A percentile compares a stretch with the other conserved stretches of the same genome.
Conservation (phyloP, 1,140 invertebrate species). For the Cydia amplana region DNA sequence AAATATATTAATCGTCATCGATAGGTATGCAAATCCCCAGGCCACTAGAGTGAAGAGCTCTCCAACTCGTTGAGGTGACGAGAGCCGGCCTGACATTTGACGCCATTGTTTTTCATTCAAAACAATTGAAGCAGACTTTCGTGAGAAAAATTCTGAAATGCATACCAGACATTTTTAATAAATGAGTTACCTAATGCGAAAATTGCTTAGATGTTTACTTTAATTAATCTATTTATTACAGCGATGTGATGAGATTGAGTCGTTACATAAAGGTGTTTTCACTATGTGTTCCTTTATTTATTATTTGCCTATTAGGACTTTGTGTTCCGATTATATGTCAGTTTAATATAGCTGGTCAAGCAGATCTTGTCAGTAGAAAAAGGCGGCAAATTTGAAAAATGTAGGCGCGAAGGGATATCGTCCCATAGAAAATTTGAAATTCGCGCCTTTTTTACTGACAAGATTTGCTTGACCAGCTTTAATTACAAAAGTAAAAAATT, state of each 20-base stretch:
- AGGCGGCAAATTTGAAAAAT: no score
- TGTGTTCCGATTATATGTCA: no score
- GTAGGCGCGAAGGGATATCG: no score
- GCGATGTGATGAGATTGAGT: neutral
- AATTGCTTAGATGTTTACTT: constrained; percentile 3
- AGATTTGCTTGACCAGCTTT: no score
- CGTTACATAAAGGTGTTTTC: neutral
- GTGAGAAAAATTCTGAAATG: constrained; percentile 47
- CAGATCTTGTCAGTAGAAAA: no score
- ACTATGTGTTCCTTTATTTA: neutral
- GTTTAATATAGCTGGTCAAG: no score
- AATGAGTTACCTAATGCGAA: constrained; percentile 23
- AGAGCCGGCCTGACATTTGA: constrained; percentile 61
- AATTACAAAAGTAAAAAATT: no score
- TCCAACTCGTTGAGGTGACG: constrained; percentile 53
- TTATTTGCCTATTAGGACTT: no score
- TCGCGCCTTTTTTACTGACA: no score
- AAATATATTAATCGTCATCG: constrained; percentile 50
- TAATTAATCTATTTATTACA: constrained; percentile 13
- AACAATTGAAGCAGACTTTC: constrained; percentile 42
- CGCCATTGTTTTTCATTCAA: constrained; percentile 62
- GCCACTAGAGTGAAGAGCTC: constrained; percentile 54
- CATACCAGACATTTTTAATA: constrained; percentile 20
- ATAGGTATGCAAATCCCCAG: constrained; percentile 74
- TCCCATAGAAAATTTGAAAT: no score